Conservation (phyloP, 2,113 vertebrate species). For the Petromus typicus region DNA sequence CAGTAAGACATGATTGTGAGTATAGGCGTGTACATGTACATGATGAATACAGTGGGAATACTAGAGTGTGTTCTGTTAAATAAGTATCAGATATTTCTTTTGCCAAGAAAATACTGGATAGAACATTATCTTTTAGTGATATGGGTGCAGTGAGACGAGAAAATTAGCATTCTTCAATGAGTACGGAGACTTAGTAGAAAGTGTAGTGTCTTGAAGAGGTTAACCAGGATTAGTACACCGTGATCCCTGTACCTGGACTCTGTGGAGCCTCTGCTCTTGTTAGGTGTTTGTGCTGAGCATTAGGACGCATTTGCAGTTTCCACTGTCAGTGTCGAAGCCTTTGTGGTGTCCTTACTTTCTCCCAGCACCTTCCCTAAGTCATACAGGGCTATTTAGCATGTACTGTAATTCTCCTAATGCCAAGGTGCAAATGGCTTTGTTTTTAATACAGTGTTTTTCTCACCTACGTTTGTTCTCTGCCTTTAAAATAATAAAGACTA, state of each 20-base stretch:
- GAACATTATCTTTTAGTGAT: constrained; percentile 23
- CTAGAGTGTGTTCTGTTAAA: background rate
- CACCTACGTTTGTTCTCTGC: constrained; percentile 36
- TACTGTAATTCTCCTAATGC: constrained; percentile 40
- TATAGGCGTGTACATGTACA: background rate
- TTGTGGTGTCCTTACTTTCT: constrained; percentile 49
- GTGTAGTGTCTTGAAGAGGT: background rate
- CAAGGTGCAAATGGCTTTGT: constrained; percentile 12
- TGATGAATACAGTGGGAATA: background rate
- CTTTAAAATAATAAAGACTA: constrained; percentile 28
- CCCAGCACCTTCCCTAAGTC: background rate
- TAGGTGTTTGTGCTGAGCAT: constrained; percentile 43
- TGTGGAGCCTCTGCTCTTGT: background rate
- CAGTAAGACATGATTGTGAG: constrained; percentile 23
- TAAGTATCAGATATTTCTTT: background rate
- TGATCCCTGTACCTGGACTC: background rate
- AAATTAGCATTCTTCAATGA: background rate
- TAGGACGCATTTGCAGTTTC: constrained; percentile 52
- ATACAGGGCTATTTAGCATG: constrained; percentile 10
- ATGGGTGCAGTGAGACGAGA: constrained; percentile 39
- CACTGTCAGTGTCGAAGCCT: background rate
- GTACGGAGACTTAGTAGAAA: background rate
- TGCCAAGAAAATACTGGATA: constrained; percentile 35
- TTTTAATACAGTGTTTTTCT: constrained; percentile 21
- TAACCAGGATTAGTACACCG: background rate